Evolutionary conservation across 2,797 vertebrate genomes (phyloP), one percentile per base, ranked within the genome.

Genomic region (Parambassis ranga): DNA sequence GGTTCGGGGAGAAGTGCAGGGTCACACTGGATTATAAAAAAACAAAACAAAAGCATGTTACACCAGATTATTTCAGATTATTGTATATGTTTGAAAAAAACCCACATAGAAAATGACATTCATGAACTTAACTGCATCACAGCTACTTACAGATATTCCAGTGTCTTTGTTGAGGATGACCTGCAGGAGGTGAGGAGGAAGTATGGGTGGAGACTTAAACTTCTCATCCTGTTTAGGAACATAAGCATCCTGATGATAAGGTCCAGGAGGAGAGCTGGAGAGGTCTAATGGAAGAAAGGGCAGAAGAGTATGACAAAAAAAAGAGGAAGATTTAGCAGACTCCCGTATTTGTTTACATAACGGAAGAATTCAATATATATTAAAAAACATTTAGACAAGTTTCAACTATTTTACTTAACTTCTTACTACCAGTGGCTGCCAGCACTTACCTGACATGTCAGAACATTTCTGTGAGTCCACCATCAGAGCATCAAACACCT

Each of bases 161-260:
- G 97, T 99, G 92, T 99, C 98, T 91, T 98, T 99, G 82, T 99
- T 99, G 56, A 99, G 94, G 85, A 99, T 98, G 87, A 99, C 97
- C 87, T 99, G 98, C 4, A 99, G 89, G 43, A 99, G 92, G 70
- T 99, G 98, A 1, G 98, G 98, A 0, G 98, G 98, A 0, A 99
- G 95, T 48, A 99, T 99, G 11, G 98, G 98, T 0, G 96, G 98
- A 0, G 94, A 94, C 70, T 98, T 98, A 35, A 96, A 94, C 71
- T 95, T 94, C 62, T 99, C 98, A 30, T 99, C 98, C 18, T 93
- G 93, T 83, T 98, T 98, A 6, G 91, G 95, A 14, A 94, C 47
- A 0, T 99, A 98, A 15, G 95, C 87, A 7, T 99, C 96, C 91
- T 99, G 98, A 65, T 96, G 96, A 79, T 99, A 99, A 0, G 96